A percentile compares a stretch with the other conserved stretches of the same genome.
These are phyloP conservation scores for Drosophila mojavensis DNA, from an alignment of 1,140 invertebrate genomes.

Conservation along the genomic window DNA sequence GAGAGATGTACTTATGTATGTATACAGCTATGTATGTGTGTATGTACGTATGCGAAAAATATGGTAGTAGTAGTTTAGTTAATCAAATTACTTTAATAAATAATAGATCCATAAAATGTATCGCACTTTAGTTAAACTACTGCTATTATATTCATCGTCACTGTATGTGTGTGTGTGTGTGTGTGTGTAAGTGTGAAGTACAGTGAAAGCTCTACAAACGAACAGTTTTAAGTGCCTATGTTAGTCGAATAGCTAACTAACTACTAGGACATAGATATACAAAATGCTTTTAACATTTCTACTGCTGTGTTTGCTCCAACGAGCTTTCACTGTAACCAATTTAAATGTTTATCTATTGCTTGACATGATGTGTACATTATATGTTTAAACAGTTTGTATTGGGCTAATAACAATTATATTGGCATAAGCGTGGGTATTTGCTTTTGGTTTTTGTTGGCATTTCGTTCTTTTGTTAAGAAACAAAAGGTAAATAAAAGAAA, in stretches of 20 bases:
- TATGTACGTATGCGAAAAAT: background rate
- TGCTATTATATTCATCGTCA: no score
- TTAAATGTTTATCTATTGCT: constrained; percentile 23
- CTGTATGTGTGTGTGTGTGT: background rate
- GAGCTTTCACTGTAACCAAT: background rate
- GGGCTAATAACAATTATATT: constrained; percentile 44
- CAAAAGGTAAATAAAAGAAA: constrained; percentile 39
- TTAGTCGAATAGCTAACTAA: no score
- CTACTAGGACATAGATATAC: no score
- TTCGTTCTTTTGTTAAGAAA: constrained; percentile 26
- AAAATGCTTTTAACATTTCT: no score
- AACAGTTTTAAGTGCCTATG: no score
- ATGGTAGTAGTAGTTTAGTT: no score
- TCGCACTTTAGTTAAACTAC: no score
- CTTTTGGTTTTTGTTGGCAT: constrained; percentile 1
- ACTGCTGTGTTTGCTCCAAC: background rate
- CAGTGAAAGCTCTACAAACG: constrained; percentile 8
- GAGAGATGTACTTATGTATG: constrained; percentile 2
- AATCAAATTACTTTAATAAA: no score
- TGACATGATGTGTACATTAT: constrained; percentile 12
- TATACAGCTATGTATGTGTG: constrained; percentile 12
- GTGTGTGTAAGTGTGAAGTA: background rate
- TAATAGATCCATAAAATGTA: no score
- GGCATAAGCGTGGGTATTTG: constrained; percentile 56
- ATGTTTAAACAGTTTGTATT: constrained; percentile 22